Evolutionary conservation across 2,113 vertebrate species (phyloP).

Genomic region (Sceloporus tristichus): DNA sequence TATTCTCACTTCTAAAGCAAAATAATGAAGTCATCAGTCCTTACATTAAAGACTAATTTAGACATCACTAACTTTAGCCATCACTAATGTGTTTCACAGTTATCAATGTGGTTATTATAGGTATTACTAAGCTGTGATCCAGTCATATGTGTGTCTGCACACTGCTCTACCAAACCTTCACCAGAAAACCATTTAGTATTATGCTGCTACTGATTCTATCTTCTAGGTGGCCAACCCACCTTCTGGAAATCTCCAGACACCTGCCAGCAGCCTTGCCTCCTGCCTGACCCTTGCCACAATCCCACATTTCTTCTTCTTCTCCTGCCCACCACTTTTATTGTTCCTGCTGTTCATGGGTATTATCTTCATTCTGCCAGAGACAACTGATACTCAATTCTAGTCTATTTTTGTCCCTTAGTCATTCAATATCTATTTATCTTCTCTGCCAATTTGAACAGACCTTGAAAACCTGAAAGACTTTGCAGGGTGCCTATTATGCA

Average conservation of each 20-base stretch:
- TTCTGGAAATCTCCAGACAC: not conserved
- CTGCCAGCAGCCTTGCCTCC: too few species aligned
- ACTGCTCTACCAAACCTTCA: not conserved
- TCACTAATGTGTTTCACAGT: not conserved
- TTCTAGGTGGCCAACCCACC: not conserved
- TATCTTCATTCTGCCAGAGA: not conserved
- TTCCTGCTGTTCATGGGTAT: not conserved
- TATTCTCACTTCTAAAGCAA: too few species aligned
- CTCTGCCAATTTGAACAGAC: not conserved
- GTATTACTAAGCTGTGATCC: not conserved
- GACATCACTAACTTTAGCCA: too few species aligned
- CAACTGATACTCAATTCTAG: not conserved
- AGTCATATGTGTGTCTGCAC: not conserved
- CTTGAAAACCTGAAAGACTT: not conserved
- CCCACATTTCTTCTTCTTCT: not conserved
- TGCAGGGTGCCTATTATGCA: not conserved
- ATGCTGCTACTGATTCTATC: too few species aligned
- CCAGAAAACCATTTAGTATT: not conserved
- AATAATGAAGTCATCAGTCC: too few species aligned
- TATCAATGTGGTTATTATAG: not conserved
- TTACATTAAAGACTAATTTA: too few species aligned
- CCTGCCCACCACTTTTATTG: not conserved
- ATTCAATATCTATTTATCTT: not conserved
- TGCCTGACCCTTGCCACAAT: not conserved
- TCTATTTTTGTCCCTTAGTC: slow-evolving; percentile 9